phyloP scores from a whole-genome alignment of 2,888 invertebrate genomes.

The Andrena minutula region DNA sequence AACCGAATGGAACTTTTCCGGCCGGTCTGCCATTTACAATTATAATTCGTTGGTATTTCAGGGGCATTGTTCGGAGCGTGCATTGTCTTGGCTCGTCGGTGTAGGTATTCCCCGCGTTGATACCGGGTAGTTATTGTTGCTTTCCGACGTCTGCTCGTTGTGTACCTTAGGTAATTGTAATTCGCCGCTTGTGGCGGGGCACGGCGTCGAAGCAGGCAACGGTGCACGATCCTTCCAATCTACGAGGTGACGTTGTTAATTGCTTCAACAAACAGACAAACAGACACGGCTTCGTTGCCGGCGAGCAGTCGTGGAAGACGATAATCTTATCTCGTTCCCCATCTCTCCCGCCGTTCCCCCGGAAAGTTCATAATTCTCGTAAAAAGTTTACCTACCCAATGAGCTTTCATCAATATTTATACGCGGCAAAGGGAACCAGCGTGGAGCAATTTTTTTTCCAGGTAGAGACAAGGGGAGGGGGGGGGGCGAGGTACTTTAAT shows the following conservation, averaged over 20 bases:
- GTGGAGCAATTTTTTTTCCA: slow-evolving; percentile 19
- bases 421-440: not conserved
- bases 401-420: slow-evolving; percentile 31
- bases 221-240: slow-evolving; percentile 73
- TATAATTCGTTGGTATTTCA: slow-evolving; percentile 13
- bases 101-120: not conserved
- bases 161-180: slow-evolving; percentile 76
- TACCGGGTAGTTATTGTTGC: slow-evolving; percentile 46
- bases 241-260: slow-evolving; percentile 71
- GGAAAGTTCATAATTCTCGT: slow-evolving; percentile 9
- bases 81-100: not conserved
- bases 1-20: slow-evolving; percentile 2
- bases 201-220: slow-evolving; percentile 69
- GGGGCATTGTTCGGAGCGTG: slow-evolving; percentile 6
- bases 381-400: not conserved
- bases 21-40: slow-evolving; percentile 11
- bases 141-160: slow-evolving; percentile 51
- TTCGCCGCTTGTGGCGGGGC: slow-evolving; percentile 70
- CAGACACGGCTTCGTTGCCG: slow-evolving; percentile 72
- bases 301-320: slow-evolving; percentile 43
- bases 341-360: not conserved
- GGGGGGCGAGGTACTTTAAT: slow-evolving; percentile 65
- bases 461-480: slow-evolving; percentile 4
- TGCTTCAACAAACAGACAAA: slow-evolving; percentile 78
- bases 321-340: slow-evolving; percentile 47